Base-by-base conservation (phyloP, 37 sponge, comb jelly and placozoan species). In the Haliclona indistincta region DNA sequence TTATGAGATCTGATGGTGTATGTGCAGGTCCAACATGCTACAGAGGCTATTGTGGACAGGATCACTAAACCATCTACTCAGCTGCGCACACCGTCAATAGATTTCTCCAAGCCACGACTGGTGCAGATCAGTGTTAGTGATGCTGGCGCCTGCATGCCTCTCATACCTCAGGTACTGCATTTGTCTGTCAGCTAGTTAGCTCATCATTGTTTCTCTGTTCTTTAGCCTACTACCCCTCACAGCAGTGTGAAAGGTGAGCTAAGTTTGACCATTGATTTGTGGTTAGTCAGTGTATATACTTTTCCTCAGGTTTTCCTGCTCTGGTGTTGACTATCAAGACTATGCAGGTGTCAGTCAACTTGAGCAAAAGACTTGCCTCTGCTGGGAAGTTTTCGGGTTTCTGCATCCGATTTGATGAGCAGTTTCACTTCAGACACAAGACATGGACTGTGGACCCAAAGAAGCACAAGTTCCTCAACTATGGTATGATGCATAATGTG, bases 91-190 rank as follows among this genome's bases (percentile, higher is more conserved):
- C 72, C 93, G 6, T 72, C 83, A 22, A 68, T 92, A 11, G 88
- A 92, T 67, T 93, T 93, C 77, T 76, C 85, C 19, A 80, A 84
- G 38, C 86, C 93, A 30, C 83, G 82, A 30, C 82, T 88, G 5
- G 89, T 93, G 3, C 85, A 88, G 78, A 88, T 93, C 56, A 85
- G 71, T 44, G 86, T 93, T 20, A 74, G 49, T 61, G 93, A 93
- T 67, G 76, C 85, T 40, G 93, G 89, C 20, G 80, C 81, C 1
- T 93, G 89, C 37, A 87, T 93, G 83, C 93, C 93, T 1, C 41
- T 90, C 1, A 40, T 70, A 13, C 67, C 77, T 0, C 33, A 70
- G 81, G 87, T 86, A 63, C 61, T 44, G 6, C 5, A 20, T n/a
- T 28, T 61, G 63, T 61, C 28, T 11, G 15, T n/a, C n/a, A n/a